Percentiles rank a stretch among this genome's conserved stretches.
Conservation (phyloP, 2,888 invertebrate species). For the Drosophila tripunctata region DNA sequence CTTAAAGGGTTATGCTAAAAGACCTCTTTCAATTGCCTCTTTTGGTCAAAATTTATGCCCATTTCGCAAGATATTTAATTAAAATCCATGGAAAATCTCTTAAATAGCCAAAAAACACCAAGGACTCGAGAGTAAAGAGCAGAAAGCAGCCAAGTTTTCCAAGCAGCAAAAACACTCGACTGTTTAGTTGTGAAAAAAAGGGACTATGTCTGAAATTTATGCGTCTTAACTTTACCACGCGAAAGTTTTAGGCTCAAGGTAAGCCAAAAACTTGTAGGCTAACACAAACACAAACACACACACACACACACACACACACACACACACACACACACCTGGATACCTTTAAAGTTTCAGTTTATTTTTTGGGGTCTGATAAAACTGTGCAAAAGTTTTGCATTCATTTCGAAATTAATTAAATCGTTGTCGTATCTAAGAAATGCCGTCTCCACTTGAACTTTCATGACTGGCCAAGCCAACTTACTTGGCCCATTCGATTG, state of each 20-base stretch:
- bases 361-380: conserved; percentile 49
- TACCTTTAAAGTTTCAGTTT: conserved; percentile 59
- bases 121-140: background rate
- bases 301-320: background rate
- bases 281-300: background rate
- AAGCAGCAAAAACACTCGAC: conserved; percentile 31
- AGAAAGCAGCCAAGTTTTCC: conserved; percentile 9
- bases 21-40: too few relatives aligned
- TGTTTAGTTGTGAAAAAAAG: conserved; percentile 67
- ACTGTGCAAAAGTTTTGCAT: conserved; percentile 53
- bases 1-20: background rate
- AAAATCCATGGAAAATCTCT: conserved; percentile 28
- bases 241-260: conserved; percentile 60
- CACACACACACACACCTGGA: background rate
- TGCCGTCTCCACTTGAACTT: conserved; percentile 19
- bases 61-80: conserved; percentile 44
- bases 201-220: conserved; percentile 38
- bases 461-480: conserved; percentile 22
- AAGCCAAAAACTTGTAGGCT: conserved; percentile 30
- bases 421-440: conserved; percentile 38
- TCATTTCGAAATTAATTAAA: conserved; percentile 72
- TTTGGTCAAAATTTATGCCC: conserved; percentile 22
- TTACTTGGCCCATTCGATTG: conserved; percentile 22
- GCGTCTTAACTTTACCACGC: conserved; percentile 48
- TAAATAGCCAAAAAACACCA: conserved; percentile 18